Base-by-base conservation (phyloP, 1,140 invertebrate species). In the Octopus bimaculoides region DNA sequence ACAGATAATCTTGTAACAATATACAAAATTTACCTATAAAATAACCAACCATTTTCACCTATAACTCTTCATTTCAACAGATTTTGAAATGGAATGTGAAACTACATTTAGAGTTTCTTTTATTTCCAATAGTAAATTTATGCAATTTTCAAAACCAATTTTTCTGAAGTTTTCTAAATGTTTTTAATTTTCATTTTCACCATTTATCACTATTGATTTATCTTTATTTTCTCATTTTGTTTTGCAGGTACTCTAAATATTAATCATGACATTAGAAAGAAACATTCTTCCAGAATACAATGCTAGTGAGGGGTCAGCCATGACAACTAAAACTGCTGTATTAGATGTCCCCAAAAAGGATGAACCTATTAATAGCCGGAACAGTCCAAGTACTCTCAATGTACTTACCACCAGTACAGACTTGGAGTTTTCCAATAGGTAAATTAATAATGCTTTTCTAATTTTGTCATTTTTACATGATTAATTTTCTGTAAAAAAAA, bases 351-450 rank as follows among this genome's bases (percentile, higher is more conserved):
- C 84, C 53, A 84, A 84, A 78, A 87, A 86, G 79, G 89, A 90
- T 86, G 88, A 89, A 81, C 89, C 89, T 26, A 88, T 90, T 77
- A 85, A 88, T 84, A 89, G 88, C 81, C 82, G 89, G 9, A 88
- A 90, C 83, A 89, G 85, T 76, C 89, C 89, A 10, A 89, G 87
- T 74, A 89, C 86, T 6, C 84, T 90, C 69, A 89, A 88, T 81
- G 87, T 90, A 14, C 85, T 90, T n/a, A 85, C 85, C 66, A 87
- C 87, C 80, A 89, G 86, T 77, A 86, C 83, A 78, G 87, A 88
- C 78, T 86, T 90, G 77, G 89, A 90, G 75, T 89, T 89, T 79
- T 84, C 86, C 8, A 89, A 89, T 81, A 89, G 87, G 88, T 89
- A 80, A 79, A 83, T 78, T 14, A 14, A 66, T 66, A 66, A 12